Evolutionary conservation across 1,140 invertebrate genomes (phyloP), one percentile per base, ranked within the genome.

Genomic region (Microplitis mediator): DNA sequence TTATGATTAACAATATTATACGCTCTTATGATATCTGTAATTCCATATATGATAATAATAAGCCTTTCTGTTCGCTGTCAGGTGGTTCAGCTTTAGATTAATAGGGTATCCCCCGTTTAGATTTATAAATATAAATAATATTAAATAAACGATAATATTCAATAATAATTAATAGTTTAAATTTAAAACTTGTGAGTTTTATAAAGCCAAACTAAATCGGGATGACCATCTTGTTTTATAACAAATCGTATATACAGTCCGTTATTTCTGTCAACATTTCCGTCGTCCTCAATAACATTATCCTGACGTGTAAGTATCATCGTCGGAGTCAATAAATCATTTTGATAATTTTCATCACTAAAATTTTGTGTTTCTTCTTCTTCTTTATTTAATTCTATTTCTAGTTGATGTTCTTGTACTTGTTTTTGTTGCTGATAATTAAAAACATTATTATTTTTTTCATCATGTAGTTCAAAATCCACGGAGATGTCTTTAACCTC

Each of bases 161-260:
- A 23, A 23, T 0, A 23, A 23, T 23, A 23, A 1, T 23, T 2
- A 23, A 23, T 23, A 23, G 23, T 2, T 23, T 45, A 74, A 78
- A 80, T 72, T 80, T 80, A 87, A 76, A 87, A 87, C 69, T 82
- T 86, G 78, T 87, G 86, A 72, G 85, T 86, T 78, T 86, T 87
- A 69, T 84, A 85, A 60, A 86, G 73, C 82, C 84, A 83, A 65
- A 86, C 85, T 58, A 86, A 74, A 63, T 86, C 82, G 5, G 81
- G 76, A 13, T 77, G 78, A 69, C 84, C 85, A 36, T 85, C 83
- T 39, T 84, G 84, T 36, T 79, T 82, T 39, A 87, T 78, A 35
- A 87, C 84, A 68, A 87, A 73, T 32, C 82, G 77, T 64, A 87
- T 87, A 69, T 87, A 87, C 56, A 87, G 76, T 34, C 84, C 78